Evolutionary conservation across 1,140 invertebrate genomes (phyloP), one percentile per base, ranked within the genome.

Genomic region (Aphidius gifuensis): DNA sequence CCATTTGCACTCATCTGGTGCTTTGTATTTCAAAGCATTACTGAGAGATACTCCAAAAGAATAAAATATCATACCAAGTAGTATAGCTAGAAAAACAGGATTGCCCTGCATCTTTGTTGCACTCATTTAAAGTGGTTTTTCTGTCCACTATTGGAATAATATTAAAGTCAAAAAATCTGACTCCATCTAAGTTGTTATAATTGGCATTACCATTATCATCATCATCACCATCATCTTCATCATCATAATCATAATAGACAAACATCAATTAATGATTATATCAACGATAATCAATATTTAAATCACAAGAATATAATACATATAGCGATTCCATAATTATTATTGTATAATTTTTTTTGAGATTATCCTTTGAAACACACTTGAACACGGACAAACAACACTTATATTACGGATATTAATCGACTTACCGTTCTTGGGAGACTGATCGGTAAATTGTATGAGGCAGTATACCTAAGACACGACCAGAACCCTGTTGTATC

Each of bases 1-100:
- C 90, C 90, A 92, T 69, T 90, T 88, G 82, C 91, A 93, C 75
- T 93, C 91, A 77, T 93, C 90, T 47, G 90, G 91, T 58, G 90
- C 90, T 74, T 92, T 90, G 75, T 92, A 92, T 9, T 87, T 78
- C 45, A 89, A 80, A 59, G 87, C 86, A 68, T 88, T 88, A 73
- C 87, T 88, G 44, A 88, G 77, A 40, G 87, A 87, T 58, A 87
- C 87, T 57, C 86, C 86, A 57, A 89, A 80, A 56, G 88, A 86
- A 58, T 86, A 85, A 75, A 88, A 86, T 72, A 85, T 85, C 70
- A 86, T 86, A 72, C 85, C 85, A 67, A 88, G 80, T 45, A 88
- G 78, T 66, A 85, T 78, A 64, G 85, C 82, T 70, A 83, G 82
- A 66, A 80, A 75, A 62, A 76, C 79, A 73, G 79, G 78, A 65